phyloP scores from a whole-genome alignment of 2,797 vertebrate genomes.

The Paramormyrops hopkinsi region DNA sequence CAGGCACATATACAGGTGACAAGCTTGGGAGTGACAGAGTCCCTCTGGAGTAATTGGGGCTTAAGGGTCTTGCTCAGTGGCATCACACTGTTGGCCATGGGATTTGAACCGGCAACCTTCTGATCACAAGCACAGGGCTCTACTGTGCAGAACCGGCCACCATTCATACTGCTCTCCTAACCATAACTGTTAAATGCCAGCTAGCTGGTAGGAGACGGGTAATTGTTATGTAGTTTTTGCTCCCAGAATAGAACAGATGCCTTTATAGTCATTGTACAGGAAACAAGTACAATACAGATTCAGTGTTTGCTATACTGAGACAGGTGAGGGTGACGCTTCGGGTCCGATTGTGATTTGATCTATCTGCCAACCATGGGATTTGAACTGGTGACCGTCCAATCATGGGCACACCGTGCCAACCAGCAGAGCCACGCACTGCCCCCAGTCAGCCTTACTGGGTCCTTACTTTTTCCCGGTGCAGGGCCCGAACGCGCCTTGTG shows the following conservation, averaged over 20 bases:
- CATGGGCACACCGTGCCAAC: not conserved
- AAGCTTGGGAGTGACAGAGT: not conserved
- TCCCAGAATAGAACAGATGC: not conserved
- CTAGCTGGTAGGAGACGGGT: not conserved
- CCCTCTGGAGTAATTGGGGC: not conserved
- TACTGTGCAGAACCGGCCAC: not conserved
- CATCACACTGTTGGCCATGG: not conserved
- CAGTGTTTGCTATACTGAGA: not conserved
- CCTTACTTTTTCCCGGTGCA: slow-evolving; percentile 37
- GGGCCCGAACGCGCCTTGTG: slow-evolving; percentile 92
- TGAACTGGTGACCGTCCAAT: not conserved
- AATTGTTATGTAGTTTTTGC: not conserved
- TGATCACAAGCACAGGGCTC: not conserved
- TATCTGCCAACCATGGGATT: not conserved
- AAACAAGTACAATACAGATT: not conserved
- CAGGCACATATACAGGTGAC: not conserved
- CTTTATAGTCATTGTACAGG: not conserved
- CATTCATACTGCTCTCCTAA: not conserved
- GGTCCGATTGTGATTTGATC: not conserved
- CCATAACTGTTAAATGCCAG: not conserved
- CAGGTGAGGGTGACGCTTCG: not conserved
- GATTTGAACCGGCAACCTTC: not conserved
- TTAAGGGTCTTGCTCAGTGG: not conserved
- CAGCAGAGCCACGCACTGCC: not conserved
- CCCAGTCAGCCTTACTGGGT: not conserved